A percentile compares a stretch with the other conserved stretches of the same genome.
Conservation (phyloP, 2,888 invertebrate genomes). For the Frankliniella intonsa region DNA sequence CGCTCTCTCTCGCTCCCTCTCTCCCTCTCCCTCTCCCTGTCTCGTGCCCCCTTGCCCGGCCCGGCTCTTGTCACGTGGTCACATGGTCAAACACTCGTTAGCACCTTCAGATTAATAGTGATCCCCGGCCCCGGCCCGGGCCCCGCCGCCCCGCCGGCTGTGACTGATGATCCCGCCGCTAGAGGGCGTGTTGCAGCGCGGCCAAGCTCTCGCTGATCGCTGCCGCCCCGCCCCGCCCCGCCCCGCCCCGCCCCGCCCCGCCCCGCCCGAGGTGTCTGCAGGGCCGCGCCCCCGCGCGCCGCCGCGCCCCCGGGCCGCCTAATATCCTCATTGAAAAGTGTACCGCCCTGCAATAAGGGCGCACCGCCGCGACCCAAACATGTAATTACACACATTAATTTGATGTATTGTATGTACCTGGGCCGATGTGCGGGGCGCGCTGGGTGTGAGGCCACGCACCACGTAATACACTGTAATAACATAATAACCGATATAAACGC, state of each 20-base stretch:
- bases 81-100: too few species aligned
- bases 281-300: too few species aligned
- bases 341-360: not conserved
- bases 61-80: too few species aligned
- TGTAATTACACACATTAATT: slow-evolving; percentile 20
- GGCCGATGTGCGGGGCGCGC: not conserved
- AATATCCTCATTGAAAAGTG: slow-evolving; percentile 14
- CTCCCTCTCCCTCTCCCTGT: not conserved
- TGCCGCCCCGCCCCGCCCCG: too few species aligned
- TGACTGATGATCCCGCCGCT: too few species aligned
- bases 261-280: too few species aligned
- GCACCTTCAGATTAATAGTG: too few species aligned
- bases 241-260: too few species aligned
- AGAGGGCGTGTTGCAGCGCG: too few species aligned
- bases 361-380: not conserved
- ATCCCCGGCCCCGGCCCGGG: not conserved
- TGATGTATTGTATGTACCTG: not conserved
- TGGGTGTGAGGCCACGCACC: not conserved
- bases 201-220: too few species aligned
- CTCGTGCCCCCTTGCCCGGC: not conserved
- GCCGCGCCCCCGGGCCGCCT: not conserved
- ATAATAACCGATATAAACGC: slow-evolving; percentile 23
- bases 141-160: too few species aligned
- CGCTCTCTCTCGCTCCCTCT: not conserved
- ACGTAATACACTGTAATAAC: slow-evolving; percentile 14